Conservation (phyloP, 2,113 vertebrate species). For the Glaucomys volans region DNA sequence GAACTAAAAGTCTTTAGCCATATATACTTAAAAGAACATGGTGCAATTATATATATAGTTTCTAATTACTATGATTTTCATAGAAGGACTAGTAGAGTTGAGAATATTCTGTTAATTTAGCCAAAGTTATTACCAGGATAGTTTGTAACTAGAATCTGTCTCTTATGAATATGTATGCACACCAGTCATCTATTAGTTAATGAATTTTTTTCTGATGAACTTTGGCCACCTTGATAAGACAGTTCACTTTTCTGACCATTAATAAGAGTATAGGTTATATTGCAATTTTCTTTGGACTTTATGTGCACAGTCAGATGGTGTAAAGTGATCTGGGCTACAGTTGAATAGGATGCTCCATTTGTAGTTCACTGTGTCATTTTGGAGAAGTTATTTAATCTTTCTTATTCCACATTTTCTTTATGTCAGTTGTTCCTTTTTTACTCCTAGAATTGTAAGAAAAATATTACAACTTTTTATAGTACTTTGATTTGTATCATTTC, state of each 20-base stretch:
- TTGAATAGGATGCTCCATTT: neutral
- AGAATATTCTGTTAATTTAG: constrained; percentile 1
- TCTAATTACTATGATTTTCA: neutral
- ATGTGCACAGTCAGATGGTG: neutral
- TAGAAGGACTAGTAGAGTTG: neutral
- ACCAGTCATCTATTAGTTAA: constrained; percentile 7
- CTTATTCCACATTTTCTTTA: constrained; percentile 29
- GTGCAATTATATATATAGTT: constrained; percentile 28
- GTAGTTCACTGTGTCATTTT: neutral
- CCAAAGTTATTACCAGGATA: neutral
- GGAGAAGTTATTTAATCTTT: neutral
- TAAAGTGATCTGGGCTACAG: neutral
- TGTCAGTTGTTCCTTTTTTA: constrained; percentile 27
- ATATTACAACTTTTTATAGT: constrained; percentile 46
- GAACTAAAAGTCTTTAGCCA: neutral
- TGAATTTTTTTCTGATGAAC: constrained; percentile 31
- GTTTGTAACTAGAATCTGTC: neutral
- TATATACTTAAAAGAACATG: neutral
- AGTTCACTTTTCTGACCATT: neutral
- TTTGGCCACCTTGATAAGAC: neutral
- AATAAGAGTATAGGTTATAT: neutral
- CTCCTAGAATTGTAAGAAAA: constrained; percentile 45
- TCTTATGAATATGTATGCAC: neutral
- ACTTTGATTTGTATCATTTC: constrained; percentile 58
- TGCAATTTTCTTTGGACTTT: neutral